Percentiles rank a stretch among this genome's conserved stretches.
phyloP scores from a whole-genome alignment of 1,140 invertebrate genomes.

The Drosophila carrolli region DNA sequence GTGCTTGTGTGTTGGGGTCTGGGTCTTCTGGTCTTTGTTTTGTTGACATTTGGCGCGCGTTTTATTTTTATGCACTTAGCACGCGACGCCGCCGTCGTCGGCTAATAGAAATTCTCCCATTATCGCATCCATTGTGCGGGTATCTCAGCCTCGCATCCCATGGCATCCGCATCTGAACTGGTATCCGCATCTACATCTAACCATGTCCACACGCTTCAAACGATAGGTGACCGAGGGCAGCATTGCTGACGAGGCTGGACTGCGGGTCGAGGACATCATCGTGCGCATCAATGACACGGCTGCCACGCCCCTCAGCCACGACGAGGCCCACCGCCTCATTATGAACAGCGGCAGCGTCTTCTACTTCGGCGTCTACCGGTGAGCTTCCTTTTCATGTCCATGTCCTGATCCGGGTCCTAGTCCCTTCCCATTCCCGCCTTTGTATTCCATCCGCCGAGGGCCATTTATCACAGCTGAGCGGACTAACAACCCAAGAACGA shows the following conservation, averaged over 20 bases:
- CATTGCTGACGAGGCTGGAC: constrained; percentile 92
- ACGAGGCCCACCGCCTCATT: constrained; percentile 92
- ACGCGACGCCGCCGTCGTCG: constrained; percentile 59
- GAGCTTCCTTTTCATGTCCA: constrained; percentile 8
- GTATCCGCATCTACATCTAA: constrained; percentile 29
- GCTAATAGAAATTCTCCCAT: constrained; percentile 53
- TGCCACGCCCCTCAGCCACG: constrained; percentile 89
- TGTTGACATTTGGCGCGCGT: constrained; percentile 78
- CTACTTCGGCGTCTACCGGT: constrained; percentile 87
- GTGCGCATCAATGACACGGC: constrained; percentile 90
- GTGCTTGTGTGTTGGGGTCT: constrained; percentile 29
- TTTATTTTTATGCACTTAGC: constrained; percentile 80
- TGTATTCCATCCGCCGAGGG: constrained; percentile 25
- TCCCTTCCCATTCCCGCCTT: neutral
- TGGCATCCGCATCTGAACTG: constrained; percentile 30
- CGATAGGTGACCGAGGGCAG: constrained; percentile 90
- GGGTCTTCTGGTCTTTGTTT: constrained; percentile 52
- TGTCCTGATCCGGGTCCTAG: neutral
- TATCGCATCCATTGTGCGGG: constrained; percentile 40
- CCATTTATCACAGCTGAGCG: constrained; percentile 49
- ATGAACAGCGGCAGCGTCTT: constrained; percentile 90
- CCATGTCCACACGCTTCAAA: constrained; percentile 19
- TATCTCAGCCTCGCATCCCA: constrained; percentile 2
- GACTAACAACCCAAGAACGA: constrained; percentile 28
- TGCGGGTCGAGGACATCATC: constrained; percentile 92